A percentile compares a stretch with the other conserved stretches of the same genome.
phyloP scores from a whole-genome alignment of 2,113 vertebrate species.

The Castor canadensis region DNA sequence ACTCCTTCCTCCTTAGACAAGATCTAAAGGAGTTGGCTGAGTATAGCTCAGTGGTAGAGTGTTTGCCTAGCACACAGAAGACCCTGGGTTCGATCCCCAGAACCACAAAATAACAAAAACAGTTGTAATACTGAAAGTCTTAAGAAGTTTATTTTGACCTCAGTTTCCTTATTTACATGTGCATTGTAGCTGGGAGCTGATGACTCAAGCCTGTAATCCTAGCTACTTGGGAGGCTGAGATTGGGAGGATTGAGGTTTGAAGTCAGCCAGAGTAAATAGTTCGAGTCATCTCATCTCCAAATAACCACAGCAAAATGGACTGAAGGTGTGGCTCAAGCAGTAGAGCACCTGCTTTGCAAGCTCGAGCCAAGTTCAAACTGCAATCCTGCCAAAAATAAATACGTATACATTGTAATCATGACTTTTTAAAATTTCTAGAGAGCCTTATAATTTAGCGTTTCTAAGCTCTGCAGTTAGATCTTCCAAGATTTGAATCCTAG shows the following conservation, averaged over 20 bases:
- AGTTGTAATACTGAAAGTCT: neutral
- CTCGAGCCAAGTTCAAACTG: no score
- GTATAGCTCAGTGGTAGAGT: neutral
- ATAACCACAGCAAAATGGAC: no score
- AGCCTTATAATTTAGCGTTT: neutral
- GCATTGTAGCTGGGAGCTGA: no score
- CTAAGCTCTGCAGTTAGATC: neutral
- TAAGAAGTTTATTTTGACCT: neutral
- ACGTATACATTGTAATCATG: neutral
- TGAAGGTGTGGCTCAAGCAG: no score
- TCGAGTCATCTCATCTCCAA: no score
- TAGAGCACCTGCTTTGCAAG: no score
- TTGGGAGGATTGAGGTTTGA: no score
- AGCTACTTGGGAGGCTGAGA: no score
- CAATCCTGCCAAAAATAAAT: no score
- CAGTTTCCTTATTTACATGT: neutral
- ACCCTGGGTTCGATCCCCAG: neutral
- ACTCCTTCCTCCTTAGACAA: neutral
- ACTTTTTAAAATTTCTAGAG: neutral
- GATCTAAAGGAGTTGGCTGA: neutral
- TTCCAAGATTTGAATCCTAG: neutral
- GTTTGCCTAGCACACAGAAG: neutral
- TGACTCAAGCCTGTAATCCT: no score
- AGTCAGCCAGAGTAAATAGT: no score
- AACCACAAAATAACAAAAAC: neutral